Evolutionary conservation across 2,797 vertebrate genomes (phyloP).

Genomic region (Melanotaenia nigrans): DNA sequence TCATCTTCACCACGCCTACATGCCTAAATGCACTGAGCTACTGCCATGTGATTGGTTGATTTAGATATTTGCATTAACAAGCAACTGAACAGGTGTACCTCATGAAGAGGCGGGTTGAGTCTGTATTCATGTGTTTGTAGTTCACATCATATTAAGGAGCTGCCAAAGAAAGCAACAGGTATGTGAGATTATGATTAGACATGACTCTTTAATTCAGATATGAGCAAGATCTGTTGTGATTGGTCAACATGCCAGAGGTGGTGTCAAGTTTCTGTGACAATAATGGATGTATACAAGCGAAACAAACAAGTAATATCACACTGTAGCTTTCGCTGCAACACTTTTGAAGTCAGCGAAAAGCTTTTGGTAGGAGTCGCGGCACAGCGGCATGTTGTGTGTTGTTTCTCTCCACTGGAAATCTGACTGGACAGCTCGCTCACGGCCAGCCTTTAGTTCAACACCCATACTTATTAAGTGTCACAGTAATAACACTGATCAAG

Average conservation of each 20-base stretch:
- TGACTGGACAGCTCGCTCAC: conserved; percentile 23
- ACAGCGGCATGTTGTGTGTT: neutral
- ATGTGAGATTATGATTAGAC: neutral
- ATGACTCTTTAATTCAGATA: conserved; percentile 11
- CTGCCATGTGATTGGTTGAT: no score
- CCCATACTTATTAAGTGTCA: conserved; percentile 24
- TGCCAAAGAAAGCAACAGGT: no score
- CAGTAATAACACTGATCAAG: conserved; percentile 22
- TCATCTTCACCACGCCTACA: no score
- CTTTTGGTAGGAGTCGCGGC: neutral
- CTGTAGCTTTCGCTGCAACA: no score
- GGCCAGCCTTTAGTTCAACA: conserved; percentile 26
- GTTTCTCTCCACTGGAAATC: conserved; percentile 12
- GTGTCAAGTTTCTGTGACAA: conserved; percentile 42
- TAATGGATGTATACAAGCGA: neutral
- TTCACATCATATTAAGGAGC: no score
- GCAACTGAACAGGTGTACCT: no score
- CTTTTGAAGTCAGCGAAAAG: neutral
- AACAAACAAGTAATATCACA: neutral
- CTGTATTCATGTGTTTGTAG: no score
- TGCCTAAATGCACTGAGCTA: no score
- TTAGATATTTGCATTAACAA: no score
- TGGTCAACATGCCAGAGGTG: conserved; percentile 11
- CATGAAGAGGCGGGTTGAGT: no score
- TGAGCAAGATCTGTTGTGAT: conserved; percentile 11